Conservation (phyloP, 2,113 vertebrate genomes). For the Eupsittula cactorum region DNA sequence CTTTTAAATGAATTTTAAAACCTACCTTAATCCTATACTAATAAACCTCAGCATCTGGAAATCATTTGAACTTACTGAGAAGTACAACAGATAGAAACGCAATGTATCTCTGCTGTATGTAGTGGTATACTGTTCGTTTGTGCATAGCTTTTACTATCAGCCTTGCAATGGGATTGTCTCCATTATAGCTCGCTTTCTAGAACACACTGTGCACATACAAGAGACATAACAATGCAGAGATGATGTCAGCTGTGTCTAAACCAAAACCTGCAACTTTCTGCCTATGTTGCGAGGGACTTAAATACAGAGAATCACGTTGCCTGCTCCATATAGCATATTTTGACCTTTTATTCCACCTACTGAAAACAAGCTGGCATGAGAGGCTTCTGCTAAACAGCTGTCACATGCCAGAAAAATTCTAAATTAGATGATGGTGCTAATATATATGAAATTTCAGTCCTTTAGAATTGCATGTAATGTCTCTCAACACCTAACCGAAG, state of each 20-base stretch:
- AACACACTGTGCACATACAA: slow-evolving; percentile 32
- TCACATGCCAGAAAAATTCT: not conserved
- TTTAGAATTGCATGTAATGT: not conserved
- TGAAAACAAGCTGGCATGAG: not conserved
- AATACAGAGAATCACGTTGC: not conserved
- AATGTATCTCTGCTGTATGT: slow-evolving; percentile 7
- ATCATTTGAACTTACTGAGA: not conserved
- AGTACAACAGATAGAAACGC: not conserved
- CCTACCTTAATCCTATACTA: not conserved
- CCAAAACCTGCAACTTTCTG: slow-evolving; percentile 40
- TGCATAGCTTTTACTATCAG: slow-evolving; percentile 39
- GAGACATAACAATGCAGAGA: slow-evolving; percentile 57
- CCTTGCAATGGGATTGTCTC: slow-evolving; percentile 60
- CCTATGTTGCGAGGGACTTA: slow-evolving; percentile 33
- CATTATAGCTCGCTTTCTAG: slow-evolving; percentile 58
- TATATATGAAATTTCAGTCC: not conserved
- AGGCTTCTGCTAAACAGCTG: not conserved
- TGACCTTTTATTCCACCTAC: not conserved
- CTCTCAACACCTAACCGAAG: not conserved
- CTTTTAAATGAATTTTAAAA: not conserved
- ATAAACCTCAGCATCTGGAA: not conserved
- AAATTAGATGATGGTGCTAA: not conserved
- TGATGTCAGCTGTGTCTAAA: slow-evolving; percentile 59
- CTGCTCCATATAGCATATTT: not conserved
- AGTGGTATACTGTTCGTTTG: slow-evolving; percentile 19